Evolutionary conservation across 2,888 invertebrate genomes (phyloP).

Genomic region (Andrena haemorrhoa): DNA sequence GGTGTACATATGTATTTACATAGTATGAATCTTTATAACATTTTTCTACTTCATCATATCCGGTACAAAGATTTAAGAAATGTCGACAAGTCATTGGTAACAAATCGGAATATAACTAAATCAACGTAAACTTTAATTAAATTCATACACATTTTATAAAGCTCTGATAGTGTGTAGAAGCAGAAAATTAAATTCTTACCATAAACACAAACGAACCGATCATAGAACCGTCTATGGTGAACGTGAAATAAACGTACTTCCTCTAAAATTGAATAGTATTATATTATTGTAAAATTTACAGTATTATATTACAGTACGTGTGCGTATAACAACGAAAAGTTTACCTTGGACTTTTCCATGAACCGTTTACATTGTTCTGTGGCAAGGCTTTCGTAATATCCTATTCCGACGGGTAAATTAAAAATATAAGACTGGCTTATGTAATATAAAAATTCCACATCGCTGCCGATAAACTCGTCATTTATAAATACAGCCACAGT

Average conservation of each 20-base stretch:
- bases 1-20: slow-evolving; percentile 66
- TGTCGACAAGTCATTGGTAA: slow-evolving; percentile 87
- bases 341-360: slow-evolving; percentile 85
- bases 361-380: slow-evolving; percentile 84
- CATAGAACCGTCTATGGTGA: slow-evolving; percentile 84
- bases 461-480: slow-evolving; percentile 86
- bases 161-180: slow-evolving; percentile 12
- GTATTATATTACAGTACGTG: slow-evolving; percentile 6
- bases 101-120: slow-evolving; percentile 87
- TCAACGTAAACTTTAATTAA: slow-evolving; percentile 35
- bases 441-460: slow-evolving; percentile 85
- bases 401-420: slow-evolving; percentile 76
- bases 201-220: slow-evolving; percentile 87
- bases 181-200: slow-evolving; percentile 82
- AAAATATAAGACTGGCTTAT: slow-evolving; percentile 85
- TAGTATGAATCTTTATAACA: slow-evolving; percentile 77
- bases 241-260: slow-evolving; percentile 86
- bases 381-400: slow-evolving; percentile 85
- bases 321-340: slow-evolving; percentile 55
- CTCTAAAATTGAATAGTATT: slow-evolving; percentile 85
- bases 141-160: not conserved
- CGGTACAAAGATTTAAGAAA: slow-evolving; percentile 87
- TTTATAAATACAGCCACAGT: slow-evolving; percentile 86
- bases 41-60: slow-evolving; percentile 75
- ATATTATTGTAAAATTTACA: not conserved